Conservation (phyloP, 2,888 invertebrate genomes). For the Sphinx pinastri region DNA sequence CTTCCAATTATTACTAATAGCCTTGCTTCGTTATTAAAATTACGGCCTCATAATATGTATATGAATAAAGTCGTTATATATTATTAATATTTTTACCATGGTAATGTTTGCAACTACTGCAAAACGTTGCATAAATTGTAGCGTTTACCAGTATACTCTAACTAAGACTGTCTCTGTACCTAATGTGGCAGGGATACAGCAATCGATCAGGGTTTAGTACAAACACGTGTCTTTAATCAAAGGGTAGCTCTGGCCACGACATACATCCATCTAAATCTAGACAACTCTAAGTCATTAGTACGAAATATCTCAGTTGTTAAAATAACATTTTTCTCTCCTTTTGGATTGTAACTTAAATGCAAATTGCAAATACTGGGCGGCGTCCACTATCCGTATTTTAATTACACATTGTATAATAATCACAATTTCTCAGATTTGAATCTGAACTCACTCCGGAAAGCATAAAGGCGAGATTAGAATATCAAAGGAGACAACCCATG, state of each 20-base stretch:
- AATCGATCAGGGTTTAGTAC: not conserved
- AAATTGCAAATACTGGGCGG: constrained; percentile 17
- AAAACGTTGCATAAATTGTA: too few relatives aligned
- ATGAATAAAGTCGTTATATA: too few relatives aligned
- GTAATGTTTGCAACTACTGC: too few relatives aligned
- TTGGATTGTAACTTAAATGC: constrained; percentile 8
- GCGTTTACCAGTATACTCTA: too few relatives aligned
- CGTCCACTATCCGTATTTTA: constrained; percentile 22
- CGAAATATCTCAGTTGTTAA: not conserved
- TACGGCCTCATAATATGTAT: too few relatives aligned
- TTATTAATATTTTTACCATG: too few relatives aligned
- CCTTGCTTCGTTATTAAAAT: too few relatives aligned
- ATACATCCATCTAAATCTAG: not conserved
- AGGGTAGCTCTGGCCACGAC: too few relatives aligned
- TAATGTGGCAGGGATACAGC: not conserved
- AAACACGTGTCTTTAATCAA: not conserved
- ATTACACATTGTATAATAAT: constrained; percentile 22
- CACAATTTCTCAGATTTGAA: not conserved
- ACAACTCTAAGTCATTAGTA: not conserved
- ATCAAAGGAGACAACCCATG: not conserved
- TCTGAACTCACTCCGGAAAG: not conserved
- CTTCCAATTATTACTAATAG: too few relatives aligned
- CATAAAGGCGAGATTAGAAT: not conserved
- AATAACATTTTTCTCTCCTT: not conserved
- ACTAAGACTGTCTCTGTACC: too few relatives aligned